Evolutionary conservation across 2,888 invertebrate species (phyloP), one percentile per base, ranked within the genome.

Genomic region (Andrena trimmerana): DNA sequence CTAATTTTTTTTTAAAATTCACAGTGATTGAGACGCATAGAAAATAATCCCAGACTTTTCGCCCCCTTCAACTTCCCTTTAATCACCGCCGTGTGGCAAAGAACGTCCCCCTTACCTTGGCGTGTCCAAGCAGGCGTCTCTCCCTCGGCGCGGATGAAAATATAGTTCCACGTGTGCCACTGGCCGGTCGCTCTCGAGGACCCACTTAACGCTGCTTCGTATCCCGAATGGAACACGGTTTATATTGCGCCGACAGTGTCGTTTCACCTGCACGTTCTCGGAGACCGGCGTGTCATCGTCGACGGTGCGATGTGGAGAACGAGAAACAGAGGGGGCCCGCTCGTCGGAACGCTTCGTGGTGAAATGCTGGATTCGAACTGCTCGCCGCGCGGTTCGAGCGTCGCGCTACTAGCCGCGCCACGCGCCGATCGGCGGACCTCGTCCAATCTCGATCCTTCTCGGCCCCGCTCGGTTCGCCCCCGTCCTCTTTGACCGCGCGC

Each of bases 291-390:
- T 77, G 70, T 81, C 88, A 87, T 87, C 66, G 65, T 88, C 83
- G 79, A 33, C 60, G 78, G 71, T 8, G 71, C 36, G 29, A 73
- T 59, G 27, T 59, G 65, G 36, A 50, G 36, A 71, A 72, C 71
- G 68, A 76, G 62, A 65, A 73, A 68, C 60, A 68, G 36, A n/a
- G 31, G 36, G n/a, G 2, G 20, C 29, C 33, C 63, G 67, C 20
- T 65, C 66, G 48, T 16, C 29, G 33, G 57, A 72, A 73, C 81
- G 42, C 8, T 77, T 74, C 86, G 86, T 74, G 80, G 80, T 78
- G 88, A 62, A 78, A 84, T 77, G 86, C 85, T 78, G 52, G 77
- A 86, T 86, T 89, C 87, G 83, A 78, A 88, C 88, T 88, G 88
- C 36, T 68, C 65, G 73, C 29, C 82, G 79, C 78, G 66, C 77